Evolutionary conservation across 2,797 vertebrate species (phyloP).

Genomic region (Ispidina lecontei): DNA sequence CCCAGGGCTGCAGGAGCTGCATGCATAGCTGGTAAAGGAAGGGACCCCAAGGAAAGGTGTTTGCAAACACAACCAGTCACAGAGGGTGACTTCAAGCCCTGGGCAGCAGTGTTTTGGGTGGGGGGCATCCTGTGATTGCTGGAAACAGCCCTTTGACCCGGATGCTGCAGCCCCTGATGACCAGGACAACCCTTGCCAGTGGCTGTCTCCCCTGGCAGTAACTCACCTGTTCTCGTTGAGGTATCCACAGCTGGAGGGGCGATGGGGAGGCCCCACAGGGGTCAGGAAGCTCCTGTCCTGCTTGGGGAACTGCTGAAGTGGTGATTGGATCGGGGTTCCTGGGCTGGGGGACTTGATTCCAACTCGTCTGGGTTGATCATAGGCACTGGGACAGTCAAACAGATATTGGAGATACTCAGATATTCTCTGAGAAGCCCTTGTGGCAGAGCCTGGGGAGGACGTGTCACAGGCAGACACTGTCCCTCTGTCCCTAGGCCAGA

Average conservation of each 20-base stretch:
- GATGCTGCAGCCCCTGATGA: background rate
- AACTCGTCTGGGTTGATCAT: slow-evolving; percentile 86
- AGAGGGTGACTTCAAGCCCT: background rate
- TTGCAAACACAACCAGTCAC: background rate
- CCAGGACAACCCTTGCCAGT: background rate
- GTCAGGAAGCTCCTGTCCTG: slow-evolving; percentile 87
- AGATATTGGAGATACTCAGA: background rate
- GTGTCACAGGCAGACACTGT: background rate
- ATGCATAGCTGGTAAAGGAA: rapidly evolving
- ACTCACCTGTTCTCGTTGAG: slow-evolving; percentile 80
- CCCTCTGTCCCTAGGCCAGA: background rate
- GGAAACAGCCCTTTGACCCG: background rate
- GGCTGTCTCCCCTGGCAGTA: background rate
- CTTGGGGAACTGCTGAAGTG: slow-evolving; percentile 87
- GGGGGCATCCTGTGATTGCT: background rate
- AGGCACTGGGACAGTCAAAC: slow-evolving; percentile 84
- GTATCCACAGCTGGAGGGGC: slow-evolving; percentile 80
- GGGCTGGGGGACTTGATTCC: slow-evolving; percentile 86
- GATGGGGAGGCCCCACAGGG: slow-evolving; percentile 75
- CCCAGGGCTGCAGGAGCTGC: background rate
- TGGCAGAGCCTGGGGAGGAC: background rate
- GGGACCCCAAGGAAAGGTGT: too few species aligned
- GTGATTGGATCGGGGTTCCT: slow-evolving; percentile 82
- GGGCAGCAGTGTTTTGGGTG: background rate
- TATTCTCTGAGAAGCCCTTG: background rate